Base-by-base conservation (phyloP, 2,797 vertebrate genomes). In the Chaetodon trifasciatus region DNA sequence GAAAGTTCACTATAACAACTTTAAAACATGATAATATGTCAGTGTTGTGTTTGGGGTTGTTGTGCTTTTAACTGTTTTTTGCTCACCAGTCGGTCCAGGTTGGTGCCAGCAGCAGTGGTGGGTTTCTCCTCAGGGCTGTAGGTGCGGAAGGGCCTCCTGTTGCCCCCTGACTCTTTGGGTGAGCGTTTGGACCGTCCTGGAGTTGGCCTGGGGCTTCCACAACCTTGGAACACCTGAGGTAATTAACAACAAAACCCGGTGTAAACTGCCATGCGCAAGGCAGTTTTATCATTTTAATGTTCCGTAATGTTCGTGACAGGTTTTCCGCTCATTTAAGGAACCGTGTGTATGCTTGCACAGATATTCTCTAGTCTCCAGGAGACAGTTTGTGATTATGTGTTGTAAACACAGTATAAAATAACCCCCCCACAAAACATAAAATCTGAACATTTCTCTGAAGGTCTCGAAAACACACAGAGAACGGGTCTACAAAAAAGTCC, bases 61-160 rank as follows among this genome's bases (percentile, higher is more conserved):
- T 24, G 4, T 53, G 10, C 23, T 70, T 53, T 21, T 40, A 37
- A 46, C 32, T 8, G 11, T 70, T 49, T 32, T 49, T 39, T 70
- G 9, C 95, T 92, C 86, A 97, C 97, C 94, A 97, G 94, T 46
- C 96, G 88, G 86, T 97, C 96, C 91, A 97, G 91, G 90, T 97
- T 97, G 65, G 96, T 97, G 69, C 96, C 96, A 1, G 95, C 96
- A 0, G 96, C 96, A 0, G 96, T 96, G 28, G 96, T 97, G 37
- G 97, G 97, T 63, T 95, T 96, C 88, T 97, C 96, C 75, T 97
- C 95, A 0, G 94, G 94, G 6, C 83, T 95, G 58, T 95, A 96
- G 12, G 91, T 95, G 78, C 96, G 95, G 62, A 96, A 96, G 0
- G 93, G 93, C 60, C 93, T 94, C 69, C 91, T 93, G 53, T 83